A percentile compares a stretch with the other conserved stretches of the same genome.
phyloP scores from a whole-genome alignment of 2,797 vertebrate genomes.

The Anguilla anguilla region DNA sequence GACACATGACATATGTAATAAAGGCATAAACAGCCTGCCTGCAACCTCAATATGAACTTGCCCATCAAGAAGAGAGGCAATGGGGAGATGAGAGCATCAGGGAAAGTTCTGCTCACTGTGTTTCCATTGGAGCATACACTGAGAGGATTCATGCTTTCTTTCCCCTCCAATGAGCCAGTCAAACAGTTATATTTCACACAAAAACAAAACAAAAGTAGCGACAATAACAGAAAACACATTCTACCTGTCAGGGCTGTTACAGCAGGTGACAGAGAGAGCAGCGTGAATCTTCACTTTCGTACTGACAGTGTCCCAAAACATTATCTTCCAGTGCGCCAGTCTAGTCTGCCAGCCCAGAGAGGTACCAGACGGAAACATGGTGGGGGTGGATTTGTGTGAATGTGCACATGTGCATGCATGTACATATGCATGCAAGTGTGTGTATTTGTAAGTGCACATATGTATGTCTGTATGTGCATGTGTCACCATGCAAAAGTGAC shows the following conservation, averaged over 20 bases:
- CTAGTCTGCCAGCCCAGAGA: slow-evolving; percentile 51
- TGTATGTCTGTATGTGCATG: background rate
- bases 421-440: too few species aligned
- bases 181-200: slow-evolving; percentile 48
- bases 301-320: slow-evolving; percentile 42
- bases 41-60: too few species aligned
- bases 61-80: background rate
- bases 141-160: slow-evolving; percentile 4
- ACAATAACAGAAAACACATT: slow-evolving; percentile 46
- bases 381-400: slow-evolving; percentile 37
- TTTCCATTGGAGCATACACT: background rate
- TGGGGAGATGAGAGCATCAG: background rate
- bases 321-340: slow-evolving; percentile 54
- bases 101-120: background rate
- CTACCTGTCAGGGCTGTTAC: slow-evolving; percentile 65
- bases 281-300: slow-evolving; percentile 58
- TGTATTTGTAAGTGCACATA: background rate
- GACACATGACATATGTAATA: background rate
- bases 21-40: background rate
- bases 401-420: background rate
- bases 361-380: slow-evolving; percentile 49
- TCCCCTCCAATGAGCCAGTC: slow-evolving; percentile 35
- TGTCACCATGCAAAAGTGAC: background rate
- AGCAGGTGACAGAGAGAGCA: slow-evolving; percentile 62
- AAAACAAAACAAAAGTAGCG: slow-evolving; percentile 12